phyloP scores from a whole-genome alignment of 1,140 invertebrate species.

The Sycophila sp. region DNA sequence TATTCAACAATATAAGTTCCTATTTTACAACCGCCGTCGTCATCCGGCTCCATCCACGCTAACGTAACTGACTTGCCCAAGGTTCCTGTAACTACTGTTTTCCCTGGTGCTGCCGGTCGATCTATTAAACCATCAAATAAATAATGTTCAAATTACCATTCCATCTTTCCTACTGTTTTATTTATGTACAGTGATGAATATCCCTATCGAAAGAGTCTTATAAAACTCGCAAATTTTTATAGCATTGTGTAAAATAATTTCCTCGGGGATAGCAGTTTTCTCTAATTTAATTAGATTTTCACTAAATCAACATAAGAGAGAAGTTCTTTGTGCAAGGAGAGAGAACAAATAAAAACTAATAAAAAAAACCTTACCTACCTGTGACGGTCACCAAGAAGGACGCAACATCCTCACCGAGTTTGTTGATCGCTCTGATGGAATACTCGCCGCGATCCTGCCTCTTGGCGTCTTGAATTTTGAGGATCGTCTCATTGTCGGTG shows the following conservation, averaged over 20 bases:
- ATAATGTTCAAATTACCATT: no score
- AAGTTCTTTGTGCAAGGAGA: no score
- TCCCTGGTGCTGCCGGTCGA: slow-evolving; percentile 85
- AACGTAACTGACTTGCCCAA: slow-evolving; percentile 84
- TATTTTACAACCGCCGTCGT: slow-evolving; percentile 93
- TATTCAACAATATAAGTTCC: slow-evolving; percentile 94
- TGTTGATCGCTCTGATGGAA: slow-evolving; percentile 81
- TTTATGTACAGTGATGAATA: no score
- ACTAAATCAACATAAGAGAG: no score
- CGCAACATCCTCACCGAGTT: slow-evolving; percentile 81
- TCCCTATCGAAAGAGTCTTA: background rate
- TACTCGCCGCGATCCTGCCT: slow-evolving; percentile 88
- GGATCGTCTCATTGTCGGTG: slow-evolving; percentile 73
- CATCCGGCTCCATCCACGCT: slow-evolving; percentile 88
- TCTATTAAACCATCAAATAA: slow-evolving; percentile 62
- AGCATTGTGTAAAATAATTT: no score
- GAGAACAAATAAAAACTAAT: background rate
- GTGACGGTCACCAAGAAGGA: slow-evolving; percentile 89
- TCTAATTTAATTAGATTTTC: no score
- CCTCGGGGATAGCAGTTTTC: no score
- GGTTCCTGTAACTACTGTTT: slow-evolving; percentile 79
- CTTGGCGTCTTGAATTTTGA: slow-evolving; percentile 79
- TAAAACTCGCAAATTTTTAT: background rate
- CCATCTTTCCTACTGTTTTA: no score
- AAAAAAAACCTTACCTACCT: slow-evolving; percentile 63